A percentile compares a stretch with the other conserved stretches of the same genome.
Evolutionary conservation across 2,797 vertebrate genomes (phyloP).

Genomic region (Malurus splendens): DNA sequence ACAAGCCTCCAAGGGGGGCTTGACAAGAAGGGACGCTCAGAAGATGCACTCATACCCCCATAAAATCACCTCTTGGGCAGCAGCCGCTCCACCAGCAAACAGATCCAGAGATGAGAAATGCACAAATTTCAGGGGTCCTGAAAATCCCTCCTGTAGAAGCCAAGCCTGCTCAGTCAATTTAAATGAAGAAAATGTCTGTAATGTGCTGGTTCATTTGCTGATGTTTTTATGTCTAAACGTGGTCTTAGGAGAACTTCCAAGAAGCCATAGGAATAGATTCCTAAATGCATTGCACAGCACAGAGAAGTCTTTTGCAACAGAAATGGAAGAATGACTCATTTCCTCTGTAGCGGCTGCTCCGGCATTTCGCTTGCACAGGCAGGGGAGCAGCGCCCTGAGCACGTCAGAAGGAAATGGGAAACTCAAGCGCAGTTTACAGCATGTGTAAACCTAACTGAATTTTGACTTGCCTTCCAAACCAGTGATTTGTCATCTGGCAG

Average conservation of each 20-base stretch:
- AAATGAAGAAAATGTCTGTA: background rate
- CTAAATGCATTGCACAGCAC: background rate
- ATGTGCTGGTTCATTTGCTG: background rate
- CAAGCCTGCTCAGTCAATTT: background rate
- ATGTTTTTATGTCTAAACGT: background rate
- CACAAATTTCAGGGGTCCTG: background rate
- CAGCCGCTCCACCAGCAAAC: background rate
- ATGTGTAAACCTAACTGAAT: background rate
- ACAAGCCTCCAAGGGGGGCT: background rate
- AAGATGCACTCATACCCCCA: background rate
- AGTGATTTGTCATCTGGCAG: background rate
- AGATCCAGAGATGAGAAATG: background rate
- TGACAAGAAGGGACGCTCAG: background rate
- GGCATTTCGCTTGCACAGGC: background rate
- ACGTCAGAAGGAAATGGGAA: background rate
- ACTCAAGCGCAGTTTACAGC: background rate
- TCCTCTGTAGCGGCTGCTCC: slow-evolving; percentile 50
- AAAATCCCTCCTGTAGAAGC: background rate
- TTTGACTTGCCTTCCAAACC: background rate
- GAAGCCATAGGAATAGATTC: background rate
- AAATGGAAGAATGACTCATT: slow-evolving; percentile 49
- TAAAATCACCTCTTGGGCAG: background rate
- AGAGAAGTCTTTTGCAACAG: slow-evolving; percentile 16
- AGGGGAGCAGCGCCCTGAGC: background rate
- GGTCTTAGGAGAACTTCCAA: background rate